A percentile compares a stretch with the other conserved stretches of the same genome.
Conservation (phyloP, 1,140 invertebrate species). For the Popillia japonica region DNA sequence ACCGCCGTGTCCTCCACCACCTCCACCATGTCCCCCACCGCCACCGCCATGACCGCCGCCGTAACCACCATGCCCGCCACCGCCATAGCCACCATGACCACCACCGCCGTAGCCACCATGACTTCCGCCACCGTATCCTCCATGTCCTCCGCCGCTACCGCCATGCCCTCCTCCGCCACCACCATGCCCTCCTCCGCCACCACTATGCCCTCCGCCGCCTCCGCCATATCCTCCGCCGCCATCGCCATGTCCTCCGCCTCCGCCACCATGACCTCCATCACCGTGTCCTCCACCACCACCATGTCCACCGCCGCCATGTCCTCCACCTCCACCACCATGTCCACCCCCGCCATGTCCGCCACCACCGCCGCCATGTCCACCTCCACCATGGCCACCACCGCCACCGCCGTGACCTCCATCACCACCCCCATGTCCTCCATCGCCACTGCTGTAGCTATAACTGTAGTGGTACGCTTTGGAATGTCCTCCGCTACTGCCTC, state of each 20-base stretch:
- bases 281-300: slow-evolving; percentile 35
- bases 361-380: background rate
- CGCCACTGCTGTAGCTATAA: background rate
- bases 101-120: background rate
- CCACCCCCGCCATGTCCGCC: background rate
- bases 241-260: slow-evolving; percentile 8
- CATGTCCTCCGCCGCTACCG: background rate
- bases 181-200: slow-evolving; percentile 34
- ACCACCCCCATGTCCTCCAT: background rate
- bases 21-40: background rate
- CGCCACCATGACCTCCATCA: background rate
- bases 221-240: slow-evolving; percentile 7
- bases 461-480: background rate
- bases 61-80: background rate
- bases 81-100: background rate
- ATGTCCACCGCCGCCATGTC: background rate
- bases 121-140: slow-evolving; percentile 9
- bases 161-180: slow-evolving; percentile 9
- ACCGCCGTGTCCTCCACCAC: background rate
- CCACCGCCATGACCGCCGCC: background rate
- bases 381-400: background rate
- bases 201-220: slow-evolving; percentile 37
- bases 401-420: background rate
- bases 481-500: background rate
- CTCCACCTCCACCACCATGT: slow-evolving; percentile 34